phyloP scores from a whole-genome alignment of 2,113 vertebrate genomes.

The Prunella himalayana region DNA sequence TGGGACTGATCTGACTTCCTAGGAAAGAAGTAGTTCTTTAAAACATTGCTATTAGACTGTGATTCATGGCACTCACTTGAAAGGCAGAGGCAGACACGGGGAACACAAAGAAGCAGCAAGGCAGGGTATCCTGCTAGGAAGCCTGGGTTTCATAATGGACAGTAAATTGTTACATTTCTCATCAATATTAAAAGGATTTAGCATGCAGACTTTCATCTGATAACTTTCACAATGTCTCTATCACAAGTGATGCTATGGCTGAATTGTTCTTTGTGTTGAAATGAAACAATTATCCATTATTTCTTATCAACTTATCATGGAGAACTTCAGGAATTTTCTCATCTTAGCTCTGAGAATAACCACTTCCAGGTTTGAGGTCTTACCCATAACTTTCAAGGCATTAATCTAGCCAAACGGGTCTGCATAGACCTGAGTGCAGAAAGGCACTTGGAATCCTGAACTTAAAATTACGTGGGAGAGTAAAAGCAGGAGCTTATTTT shows the following conservation, averaged over 20 bases:
- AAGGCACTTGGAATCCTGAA: background rate
- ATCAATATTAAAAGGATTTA: background rate
- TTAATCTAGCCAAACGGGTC: background rate
- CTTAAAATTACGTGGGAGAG: background rate
- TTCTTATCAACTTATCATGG: background rate
- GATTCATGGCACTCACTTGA: background rate
- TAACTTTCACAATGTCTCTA: background rate
- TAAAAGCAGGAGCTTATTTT: background rate
- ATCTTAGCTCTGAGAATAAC: background rate
- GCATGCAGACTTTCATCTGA: background rate
- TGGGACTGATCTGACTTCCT: background rate
- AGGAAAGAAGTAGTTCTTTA: background rate
- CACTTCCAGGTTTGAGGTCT: background rate
- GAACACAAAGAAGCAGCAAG: background rate
- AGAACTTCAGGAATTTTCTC: background rate
- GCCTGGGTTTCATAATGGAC: background rate
- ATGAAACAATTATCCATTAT: constrained; percentile 1
- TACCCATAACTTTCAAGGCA: background rate
- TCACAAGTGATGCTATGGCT: background rate
- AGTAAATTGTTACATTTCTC: background rate
- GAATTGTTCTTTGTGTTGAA: constrained; percentile 4
- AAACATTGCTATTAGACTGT: background rate
- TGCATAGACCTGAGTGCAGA: background rate
- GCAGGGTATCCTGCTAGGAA: background rate
- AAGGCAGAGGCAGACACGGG: background rate